Evolutionary conservation across 2,797 vertebrate species (phyloP).

Genomic region (Garrulus glandarius): DNA sequence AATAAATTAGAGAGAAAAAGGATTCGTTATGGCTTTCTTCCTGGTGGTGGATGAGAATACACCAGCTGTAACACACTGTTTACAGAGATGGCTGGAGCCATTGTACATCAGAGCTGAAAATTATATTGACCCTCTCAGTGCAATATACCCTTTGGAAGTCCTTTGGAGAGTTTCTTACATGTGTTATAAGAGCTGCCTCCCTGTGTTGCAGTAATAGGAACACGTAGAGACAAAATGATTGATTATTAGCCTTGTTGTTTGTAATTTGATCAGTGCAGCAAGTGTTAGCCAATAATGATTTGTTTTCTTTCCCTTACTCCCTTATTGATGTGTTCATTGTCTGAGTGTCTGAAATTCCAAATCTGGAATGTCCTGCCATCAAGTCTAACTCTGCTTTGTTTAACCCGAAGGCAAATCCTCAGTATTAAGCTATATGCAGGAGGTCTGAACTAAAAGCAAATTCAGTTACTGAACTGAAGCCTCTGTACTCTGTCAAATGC

Average conservation of each 20-base stretch:
- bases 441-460: not conserved
- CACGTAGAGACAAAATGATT: not conserved
- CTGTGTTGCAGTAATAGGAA: not conserved
- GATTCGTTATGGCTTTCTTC: not conserved
- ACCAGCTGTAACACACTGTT: not conserved
- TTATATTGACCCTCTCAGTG: not conserved
- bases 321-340: not conserved
- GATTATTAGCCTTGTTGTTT: not conserved
- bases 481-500: not conserved
- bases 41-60: not conserved
- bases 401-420: not conserved
- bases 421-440: not conserved
- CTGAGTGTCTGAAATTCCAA: not conserved
- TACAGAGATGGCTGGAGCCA: not conserved
- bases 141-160: not conserved
- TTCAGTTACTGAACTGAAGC: not conserved
- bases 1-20: not conserved
- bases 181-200: not conserved
- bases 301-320: not conserved
- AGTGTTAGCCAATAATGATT: not conserved
- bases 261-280: not conserved
- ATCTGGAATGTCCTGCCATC: not conserved
- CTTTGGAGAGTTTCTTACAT: not conserved
- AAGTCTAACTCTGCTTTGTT: not conserved
- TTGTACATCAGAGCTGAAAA: not conserved